Conservation (phyloP, 2,113 vertebrate species). For the Plectropomus leopardus region DNA sequence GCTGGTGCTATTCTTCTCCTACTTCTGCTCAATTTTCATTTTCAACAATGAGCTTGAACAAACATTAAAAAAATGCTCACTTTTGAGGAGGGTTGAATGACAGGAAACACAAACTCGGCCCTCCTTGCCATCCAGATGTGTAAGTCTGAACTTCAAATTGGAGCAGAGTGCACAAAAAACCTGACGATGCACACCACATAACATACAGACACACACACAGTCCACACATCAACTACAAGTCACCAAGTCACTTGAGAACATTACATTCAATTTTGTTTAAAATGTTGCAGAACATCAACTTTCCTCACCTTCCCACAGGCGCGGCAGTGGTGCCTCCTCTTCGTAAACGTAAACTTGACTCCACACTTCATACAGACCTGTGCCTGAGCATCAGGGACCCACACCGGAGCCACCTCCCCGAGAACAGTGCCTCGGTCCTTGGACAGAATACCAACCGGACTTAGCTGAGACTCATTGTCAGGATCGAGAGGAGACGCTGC, state of each 20-base stretch:
- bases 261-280: not conserved
- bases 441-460: constrained; percentile 87
- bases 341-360: constrained; percentile 96
- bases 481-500: constrained; percentile 86
- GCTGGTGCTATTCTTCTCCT: too few relatives aligned
- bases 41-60: not conserved
- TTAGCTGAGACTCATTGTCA: constrained; percentile 89
- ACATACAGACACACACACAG: not conserved
- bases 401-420: constrained; percentile 94
- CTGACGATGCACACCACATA: constrained; percentile 75
- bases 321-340: constrained; percentile 97
- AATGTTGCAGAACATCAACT: not conserved
- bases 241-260: not conserved
- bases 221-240: constrained; percentile 4
- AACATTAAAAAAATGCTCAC: constrained; percentile 84
- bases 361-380: constrained; percentile 98
- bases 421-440: constrained; percentile 90
- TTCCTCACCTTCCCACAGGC: constrained; percentile 95
- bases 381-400: constrained; percentile 97
- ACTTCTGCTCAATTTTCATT: not conserved
- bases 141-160: constrained; percentile 93
- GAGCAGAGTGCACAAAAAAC: constrained; percentile 97
- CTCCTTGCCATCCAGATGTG: constrained; percentile 96
- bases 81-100: constrained; percentile 93
- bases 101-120: constrained; percentile 97